Conservation (phyloP, 1,140 invertebrate genomes). For the Caenorhabditis latens region DNA sequence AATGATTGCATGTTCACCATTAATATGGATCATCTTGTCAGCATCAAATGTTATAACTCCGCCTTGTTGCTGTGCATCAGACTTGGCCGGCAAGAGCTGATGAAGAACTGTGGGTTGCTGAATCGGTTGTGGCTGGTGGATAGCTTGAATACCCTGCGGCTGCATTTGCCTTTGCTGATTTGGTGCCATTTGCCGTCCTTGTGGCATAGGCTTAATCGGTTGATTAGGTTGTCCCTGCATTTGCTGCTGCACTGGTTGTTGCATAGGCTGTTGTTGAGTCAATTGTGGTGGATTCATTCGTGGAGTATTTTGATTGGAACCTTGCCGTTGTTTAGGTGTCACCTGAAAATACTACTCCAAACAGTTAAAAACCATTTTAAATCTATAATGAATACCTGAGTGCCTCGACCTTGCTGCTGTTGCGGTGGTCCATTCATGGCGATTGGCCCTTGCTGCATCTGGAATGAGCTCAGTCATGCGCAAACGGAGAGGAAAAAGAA, state of each 20-base stretch:
- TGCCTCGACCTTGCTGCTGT: constrained; percentile 6
- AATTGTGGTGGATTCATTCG: neutral
- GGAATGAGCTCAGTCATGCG: constrained; percentile 33
- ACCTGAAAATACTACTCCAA: neutral
- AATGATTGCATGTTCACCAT: constrained; percentile 24
- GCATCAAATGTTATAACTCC: neutral
- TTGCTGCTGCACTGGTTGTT: constrained; percentile 23
- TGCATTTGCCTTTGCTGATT: neutral
- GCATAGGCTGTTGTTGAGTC: neutral
- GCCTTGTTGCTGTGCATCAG: no score
- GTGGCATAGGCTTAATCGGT: neutral
- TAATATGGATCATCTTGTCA: neutral
- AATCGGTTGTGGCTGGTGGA: neutral
- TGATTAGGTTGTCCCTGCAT: neutral
- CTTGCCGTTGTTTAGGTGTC: neutral
- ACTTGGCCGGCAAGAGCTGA: neutral
- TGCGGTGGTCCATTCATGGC: constrained; percentile 4
- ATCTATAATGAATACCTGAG: neutral
- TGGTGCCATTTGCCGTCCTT: neutral
- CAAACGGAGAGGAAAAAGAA: neutral
- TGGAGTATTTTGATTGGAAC: neutral
- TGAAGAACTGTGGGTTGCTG: neutral
- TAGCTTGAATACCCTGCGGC: neutral
- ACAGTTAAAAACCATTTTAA: neutral
- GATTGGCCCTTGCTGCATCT: constrained; percentile 13